A percentile compares a stretch with the other conserved stretches of the same genome.
These are phyloP conservation scores for Xanthia icteritia DNA, from an alignment of 2,888 invertebrate genomes.

Conservation along the genomic window DNA sequence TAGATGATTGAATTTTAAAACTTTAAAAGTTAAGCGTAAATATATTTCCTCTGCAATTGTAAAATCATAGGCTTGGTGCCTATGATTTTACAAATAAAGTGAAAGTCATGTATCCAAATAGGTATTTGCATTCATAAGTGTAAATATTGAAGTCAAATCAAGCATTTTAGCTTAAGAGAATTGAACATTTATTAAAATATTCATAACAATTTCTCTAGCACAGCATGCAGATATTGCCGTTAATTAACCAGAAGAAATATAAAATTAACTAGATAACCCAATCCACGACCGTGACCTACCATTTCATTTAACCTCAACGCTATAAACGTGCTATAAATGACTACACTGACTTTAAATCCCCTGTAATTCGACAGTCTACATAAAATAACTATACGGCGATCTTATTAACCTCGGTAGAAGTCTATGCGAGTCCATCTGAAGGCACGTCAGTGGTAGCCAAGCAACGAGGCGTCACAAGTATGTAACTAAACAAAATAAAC, in stretches of 20 bases:
- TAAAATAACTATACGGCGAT: conserved; percentile 39
- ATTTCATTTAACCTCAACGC: conserved; percentile 19
- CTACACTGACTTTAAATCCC: background rate
- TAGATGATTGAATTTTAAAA: conserved; percentile 1
- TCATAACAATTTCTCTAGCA: background rate
- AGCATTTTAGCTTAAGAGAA: background rate
- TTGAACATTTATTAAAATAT: background rate
- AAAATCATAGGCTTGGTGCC: too few species aligned
- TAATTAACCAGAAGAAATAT: background rate
- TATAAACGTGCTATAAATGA: conserved; percentile 14
- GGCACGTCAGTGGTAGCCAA: conserved; percentile 47
- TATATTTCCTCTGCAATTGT: too few species aligned
- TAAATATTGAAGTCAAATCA: background rate
- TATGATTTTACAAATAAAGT: too few species aligned
- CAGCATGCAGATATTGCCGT: background rate
- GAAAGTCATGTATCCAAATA: background rate
- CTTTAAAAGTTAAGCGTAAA: background rate
- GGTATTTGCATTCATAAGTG: background rate
- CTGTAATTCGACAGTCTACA: background rate
- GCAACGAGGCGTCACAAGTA: conserved; percentile 62
- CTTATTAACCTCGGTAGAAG: conserved; percentile 47
- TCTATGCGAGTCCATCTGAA: conserved; percentile 39
- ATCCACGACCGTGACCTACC: background rate
- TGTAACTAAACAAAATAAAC: conserved; percentile 66
- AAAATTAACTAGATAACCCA: background rate